Evolutionary conservation across 23 tunicate genomes (phyloP), one percentile per base, ranked within the genome.

Genomic region (Botrylloides violaceus): DNA sequence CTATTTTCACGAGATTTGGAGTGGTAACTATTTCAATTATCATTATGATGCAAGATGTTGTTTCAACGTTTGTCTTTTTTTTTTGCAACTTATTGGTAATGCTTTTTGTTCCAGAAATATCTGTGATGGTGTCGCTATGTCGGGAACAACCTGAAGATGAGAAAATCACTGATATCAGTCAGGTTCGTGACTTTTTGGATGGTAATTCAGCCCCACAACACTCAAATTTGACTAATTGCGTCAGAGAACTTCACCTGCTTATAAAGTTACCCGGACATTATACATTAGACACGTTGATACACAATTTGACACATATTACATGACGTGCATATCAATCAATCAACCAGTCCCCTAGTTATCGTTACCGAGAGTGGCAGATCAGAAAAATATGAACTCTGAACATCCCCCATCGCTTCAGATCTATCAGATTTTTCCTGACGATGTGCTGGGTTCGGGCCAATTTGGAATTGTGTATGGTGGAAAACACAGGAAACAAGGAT

Each of bases 391-490:
- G 53, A 7, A 15, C 53, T 9, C 15, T 60, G 18, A 25, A 7
- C 31, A 19, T 12, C 18, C 65, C 9, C 29, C 36, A 1, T 39
- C 30, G 1, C 5, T 47, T 1, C 59, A 90, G 97, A 66, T 93
- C 29, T 85, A 81, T 73, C 94, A 95, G 77, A 92, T 95, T 18
- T 95, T 95, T 58, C 99, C 90, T 0, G 96, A 95, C 76, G 99
- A 95, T 32, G 92, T 95, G 7, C 80, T 95, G 55, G 99, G 99
- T 28, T 87, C 96, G 1, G 99, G 99, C 3, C 99, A 95, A 82
- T 95, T 95, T 64, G 99, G 99, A 15, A 87, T 87, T 58, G 99
- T 95, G 35, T 95, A 87, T 79, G 99, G 96, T 6, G 99, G 96
- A 19, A 87, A 95, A 36, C 99, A 95, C 59, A 56, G 99, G 3